phyloP scores from a whole-genome alignment of 2,797 vertebrate genomes.

The Choloepus didactylus region DNA sequence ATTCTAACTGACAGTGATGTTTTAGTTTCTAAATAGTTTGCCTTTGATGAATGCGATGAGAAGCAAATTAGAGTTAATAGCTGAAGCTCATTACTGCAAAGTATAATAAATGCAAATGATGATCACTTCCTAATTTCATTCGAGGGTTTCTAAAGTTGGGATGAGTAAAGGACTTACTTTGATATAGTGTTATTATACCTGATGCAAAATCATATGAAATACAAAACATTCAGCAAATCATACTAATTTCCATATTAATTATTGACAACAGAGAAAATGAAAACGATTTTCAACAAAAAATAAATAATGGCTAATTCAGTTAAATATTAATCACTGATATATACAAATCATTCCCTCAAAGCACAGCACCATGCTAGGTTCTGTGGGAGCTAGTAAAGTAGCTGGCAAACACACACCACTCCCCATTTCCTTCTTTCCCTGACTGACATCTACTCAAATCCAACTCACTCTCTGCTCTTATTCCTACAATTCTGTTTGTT shows the following conservation, averaged over 20 bases:
- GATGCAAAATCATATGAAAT: constrained; percentile 29
- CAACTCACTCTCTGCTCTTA: neutral
- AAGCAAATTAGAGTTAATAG: constrained; percentile 87
- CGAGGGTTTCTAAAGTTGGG: constrained; percentile 74
- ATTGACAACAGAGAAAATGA: constrained; percentile 12
- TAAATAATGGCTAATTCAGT: neutral
- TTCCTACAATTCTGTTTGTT: neutral
- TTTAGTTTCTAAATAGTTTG: constrained; percentile 85
- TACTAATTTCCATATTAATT: neutral
- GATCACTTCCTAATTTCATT: constrained; percentile 78
- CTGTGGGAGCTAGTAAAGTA: neutral
- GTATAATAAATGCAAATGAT: constrained; percentile 84
- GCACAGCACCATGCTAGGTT: neutral
- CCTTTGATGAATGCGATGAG: constrained; percentile 81
- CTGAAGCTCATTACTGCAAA: constrained; percentile 79
- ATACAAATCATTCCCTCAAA: neutral
- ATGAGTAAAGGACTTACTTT: constrained; percentile 37
- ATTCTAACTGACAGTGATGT: constrained; percentile 83
- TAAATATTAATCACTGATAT: neutral
- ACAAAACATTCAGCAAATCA: constrained; percentile 10
- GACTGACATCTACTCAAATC: neutral
- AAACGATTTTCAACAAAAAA: neutral
- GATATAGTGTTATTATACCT: neutral
- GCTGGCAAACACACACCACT: rapidly evolving
- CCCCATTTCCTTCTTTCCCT: neutral